Evolutionary conservation across 2,888 invertebrate genomes (phyloP).

Genomic region (Microdon myrmicae): DNA sequence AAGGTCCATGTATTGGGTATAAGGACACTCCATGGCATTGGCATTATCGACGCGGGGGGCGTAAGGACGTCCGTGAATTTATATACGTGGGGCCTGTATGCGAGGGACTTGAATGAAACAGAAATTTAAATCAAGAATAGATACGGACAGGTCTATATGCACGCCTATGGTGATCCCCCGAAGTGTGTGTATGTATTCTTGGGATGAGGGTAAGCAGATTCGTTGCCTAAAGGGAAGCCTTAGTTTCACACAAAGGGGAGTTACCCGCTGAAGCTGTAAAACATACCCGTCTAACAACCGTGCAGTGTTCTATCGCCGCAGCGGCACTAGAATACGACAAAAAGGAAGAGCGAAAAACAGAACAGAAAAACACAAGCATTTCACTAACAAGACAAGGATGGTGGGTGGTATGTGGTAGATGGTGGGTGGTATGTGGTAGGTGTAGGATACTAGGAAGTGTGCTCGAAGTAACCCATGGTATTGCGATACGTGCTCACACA

Average conservation of each 20-base stretch:
- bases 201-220: constrained; percentile 19
- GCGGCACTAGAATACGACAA: constrained; percentile 8
- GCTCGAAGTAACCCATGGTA: background rate
- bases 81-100: background rate
- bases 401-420: no score
- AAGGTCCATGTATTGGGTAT: constrained; percentile 21
- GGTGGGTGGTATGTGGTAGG: background rate
- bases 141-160: constrained; percentile 35
- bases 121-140: constrained; percentile 32
- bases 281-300: constrained; percentile 10
- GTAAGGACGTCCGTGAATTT: constrained; percentile 15
- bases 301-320: constrained; percentile 1
- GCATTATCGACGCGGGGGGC: constrained; percentile 5
- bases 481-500: constrained; percentile 2
- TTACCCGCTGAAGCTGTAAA: constrained; percentile 14
- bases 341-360: no score
- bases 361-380: no score
- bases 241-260: constrained; percentile 17
- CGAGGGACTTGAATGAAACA: background rate
- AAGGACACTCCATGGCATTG: constrained; percentile 1
- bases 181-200: no score
- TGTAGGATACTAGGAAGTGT: background rate
- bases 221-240: constrained; percentile 5
- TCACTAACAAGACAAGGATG: no score
- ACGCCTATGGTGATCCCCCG: constrained; percentile 29